Evolutionary conservation across 2,888 invertebrate species (phyloP).

Genomic region (Cybosia mesomella): DNA sequence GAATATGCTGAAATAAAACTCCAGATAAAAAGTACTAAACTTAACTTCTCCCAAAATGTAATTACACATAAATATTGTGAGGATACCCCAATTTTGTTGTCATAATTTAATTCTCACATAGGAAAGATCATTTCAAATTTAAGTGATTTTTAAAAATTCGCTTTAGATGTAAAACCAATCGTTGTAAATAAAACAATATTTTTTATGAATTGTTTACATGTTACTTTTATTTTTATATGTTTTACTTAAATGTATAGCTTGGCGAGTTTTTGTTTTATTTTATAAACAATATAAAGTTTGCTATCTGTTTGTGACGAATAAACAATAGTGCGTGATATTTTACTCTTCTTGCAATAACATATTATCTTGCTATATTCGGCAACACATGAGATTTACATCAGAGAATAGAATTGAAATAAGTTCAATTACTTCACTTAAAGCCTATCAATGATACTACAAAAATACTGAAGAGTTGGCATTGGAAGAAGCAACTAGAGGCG

Average conservation of each 20-base stretch:
- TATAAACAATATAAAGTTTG: conserved; percentile 51
- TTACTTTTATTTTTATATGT: conserved; percentile 75
- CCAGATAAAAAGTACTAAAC: background rate
- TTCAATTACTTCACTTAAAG: background rate
- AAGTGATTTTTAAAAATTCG: conserved; percentile 52
- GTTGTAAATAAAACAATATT: conserved; percentile 80
- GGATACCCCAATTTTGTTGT: background rate
- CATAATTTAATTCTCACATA: conserved; percentile 16
- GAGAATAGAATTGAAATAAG: background rate
- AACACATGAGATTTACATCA: background rate
- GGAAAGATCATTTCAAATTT: conserved; percentile 39
- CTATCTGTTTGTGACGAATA: conserved; percentile 51
- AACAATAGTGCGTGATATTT: conserved; percentile 44
- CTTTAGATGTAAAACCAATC: conserved; percentile 63
- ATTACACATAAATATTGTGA: background rate
- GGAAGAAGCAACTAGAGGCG: background rate
- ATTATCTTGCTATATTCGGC: conserved; percentile 36
- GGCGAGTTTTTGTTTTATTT: conserved; percentile 63
- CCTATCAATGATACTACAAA: background rate
- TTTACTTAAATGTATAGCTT: conserved; percentile 78
- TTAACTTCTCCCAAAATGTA: conserved; percentile 3
- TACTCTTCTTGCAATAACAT: conserved; percentile 34
- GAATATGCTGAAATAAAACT: background rate
- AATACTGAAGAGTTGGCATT: background rate
- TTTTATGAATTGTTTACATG: conserved; percentile 76